Evolutionary conservation across 1,140 invertebrate species (phyloP).

Genomic region (Calliopsis andreniformis): DNA sequence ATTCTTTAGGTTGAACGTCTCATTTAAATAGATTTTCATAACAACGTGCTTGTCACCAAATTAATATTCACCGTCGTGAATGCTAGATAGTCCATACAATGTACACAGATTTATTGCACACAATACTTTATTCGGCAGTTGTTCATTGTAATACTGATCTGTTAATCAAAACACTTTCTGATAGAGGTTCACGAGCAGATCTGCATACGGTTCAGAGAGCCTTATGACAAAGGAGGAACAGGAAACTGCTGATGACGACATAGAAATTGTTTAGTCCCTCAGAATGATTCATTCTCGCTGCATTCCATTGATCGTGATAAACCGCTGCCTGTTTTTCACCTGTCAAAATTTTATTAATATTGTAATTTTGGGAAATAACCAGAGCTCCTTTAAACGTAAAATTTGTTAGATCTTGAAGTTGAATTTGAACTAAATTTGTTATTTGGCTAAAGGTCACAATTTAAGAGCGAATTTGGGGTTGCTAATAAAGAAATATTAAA

Average conservation of each 20-base stretch:
- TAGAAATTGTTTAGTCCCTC: slow-evolving; percentile 26
- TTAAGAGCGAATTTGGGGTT: no score
- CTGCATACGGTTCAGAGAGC: neutral
- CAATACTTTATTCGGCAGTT: slow-evolving; percentile 40
- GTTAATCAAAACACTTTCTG: slow-evolving; percentile 12
- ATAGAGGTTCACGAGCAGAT: neutral
- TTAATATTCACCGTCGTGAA: slow-evolving; percentile 3
- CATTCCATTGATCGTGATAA: slow-evolving; percentile 79
- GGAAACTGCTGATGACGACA: slow-evolving; percentile 8
- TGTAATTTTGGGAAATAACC: neutral
- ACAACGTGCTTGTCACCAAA: neutral
- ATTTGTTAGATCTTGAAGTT: no score
- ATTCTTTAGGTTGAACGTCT: neutral
- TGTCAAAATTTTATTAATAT: no score
- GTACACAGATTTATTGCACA: slow-evolving; percentile 35
- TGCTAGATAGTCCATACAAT: neutral
- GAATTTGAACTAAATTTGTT: no score
- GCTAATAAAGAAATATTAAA: no score
- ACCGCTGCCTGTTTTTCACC: slow-evolving; percentile 79
- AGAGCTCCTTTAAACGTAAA: no score
- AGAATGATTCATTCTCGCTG: slow-evolving; percentile 58
- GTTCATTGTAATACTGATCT: slow-evolving; percentile 31
- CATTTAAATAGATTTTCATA: neutral
- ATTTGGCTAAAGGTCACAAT: no score
- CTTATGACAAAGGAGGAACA: slow-evolving; percentile 35